Base-by-base conservation (phyloP, 2,113 vertebrate genomes). In the Rhizomys pruinosus region DNA sequence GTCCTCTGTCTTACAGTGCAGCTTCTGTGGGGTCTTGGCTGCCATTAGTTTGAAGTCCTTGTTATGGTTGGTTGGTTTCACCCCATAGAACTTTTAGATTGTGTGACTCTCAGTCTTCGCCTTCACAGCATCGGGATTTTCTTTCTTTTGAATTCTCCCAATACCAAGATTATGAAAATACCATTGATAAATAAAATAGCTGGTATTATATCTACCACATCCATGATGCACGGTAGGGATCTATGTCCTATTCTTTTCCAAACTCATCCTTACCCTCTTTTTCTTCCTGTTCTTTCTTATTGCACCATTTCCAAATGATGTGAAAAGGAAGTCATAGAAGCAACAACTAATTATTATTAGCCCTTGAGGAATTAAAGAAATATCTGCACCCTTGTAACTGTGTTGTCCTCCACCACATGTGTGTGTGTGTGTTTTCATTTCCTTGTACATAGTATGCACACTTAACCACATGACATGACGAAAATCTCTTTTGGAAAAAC, bases 91-190 rank as follows among this genome's bases (percentile, higher is more conserved):
- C n/a, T 57, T 87, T 80, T 61, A 55, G 52, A 44, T 91, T 73
- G 44, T 66, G 29, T 80, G 16, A 63, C 16, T 84, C 59, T 59
- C 34, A 47, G 34, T 57, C 12, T 88, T 92, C 76, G 74, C 32
- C 34, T 63, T 91, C n/a, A 61, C 4, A 42, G 5, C 32, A 17
- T 57, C 71, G 79, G 25, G 15, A 80, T 92, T 92, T 89, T 44
- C 20, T 69, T 55, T 85, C 69, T 84, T 92, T 91, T 89, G 47
- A 93, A 93, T 47, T 4, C 27, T 94, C 7, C 22, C 29, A 85
- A 9, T 15, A 72, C 32, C 57, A 92, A 71, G 25, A 89, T 81
- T 93, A 90, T 77, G 61, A 90, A 90, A 77, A 77, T 69, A 73
- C 87, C 82, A 92, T 84, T 68, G 44, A 77, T 47, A 74, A 84